Evolutionary conservation across 2,113 vertebrate species (phyloP), one percentile per base, ranked within the genome.

Genomic region (Seriola aureovittata): DNA sequence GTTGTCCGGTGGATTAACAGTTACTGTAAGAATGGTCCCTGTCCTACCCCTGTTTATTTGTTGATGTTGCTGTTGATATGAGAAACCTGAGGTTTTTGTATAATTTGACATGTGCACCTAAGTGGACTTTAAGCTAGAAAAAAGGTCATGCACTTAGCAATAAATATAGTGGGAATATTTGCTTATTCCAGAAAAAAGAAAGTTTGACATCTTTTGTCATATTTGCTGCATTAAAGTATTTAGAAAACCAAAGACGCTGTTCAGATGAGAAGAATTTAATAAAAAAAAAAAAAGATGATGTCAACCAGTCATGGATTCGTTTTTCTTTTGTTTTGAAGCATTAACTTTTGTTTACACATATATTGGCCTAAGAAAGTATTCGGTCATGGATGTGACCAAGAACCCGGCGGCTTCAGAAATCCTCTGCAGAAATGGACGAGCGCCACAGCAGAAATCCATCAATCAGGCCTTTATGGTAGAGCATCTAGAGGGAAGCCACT

Each of bases 31-130:
- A 81, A 36, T 34, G 63, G 11, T 79, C 69, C 71, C 54, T 80
- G 44, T 76, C 54, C 52, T 76, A 10, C 42, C 71, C 64, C 65
- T 87, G 75, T 86, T 80, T 90, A 76, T 82, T 87, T 88, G 82
- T 90, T 89, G 52, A 74, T 93, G 84, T 88, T 89, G 86, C 32
- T 60, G 55, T 72, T 60, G 84, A 86, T 87, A 87, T 86, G 85
- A 88, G 78, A 91, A 81, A 75, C 50, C 68, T 83, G 78, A 88
- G 65, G 71, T 88, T 88, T 85, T 85, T 93, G 76, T 91, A 84
- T 78, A 77, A 89, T 92, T 93, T 91, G 88, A 90, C 86, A 84
- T 80, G 84, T 87, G 81, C 85, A 92, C 77, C 81, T 66, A 72
- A 79, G 76, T 85, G 77, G 75, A 91, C 74, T 85, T 79, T 69